Evolutionary conservation across 1,140 invertebrate genomes (phyloP), one percentile per base, ranked within the genome.

Genomic region (Holotrichia oblita): DNA sequence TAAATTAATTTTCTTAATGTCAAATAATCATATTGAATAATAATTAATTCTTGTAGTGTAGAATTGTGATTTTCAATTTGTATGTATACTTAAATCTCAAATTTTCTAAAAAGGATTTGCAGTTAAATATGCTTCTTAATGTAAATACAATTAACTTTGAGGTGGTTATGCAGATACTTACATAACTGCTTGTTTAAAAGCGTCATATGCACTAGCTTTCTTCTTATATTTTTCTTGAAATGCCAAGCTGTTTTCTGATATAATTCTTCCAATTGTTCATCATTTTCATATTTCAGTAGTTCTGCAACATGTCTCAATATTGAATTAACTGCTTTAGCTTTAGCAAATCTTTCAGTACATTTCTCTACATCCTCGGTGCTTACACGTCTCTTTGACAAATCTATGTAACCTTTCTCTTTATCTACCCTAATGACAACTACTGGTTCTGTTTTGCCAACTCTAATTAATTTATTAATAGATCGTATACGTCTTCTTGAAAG

Each of bases 331-430:
- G 98, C 97, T 90, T 99, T 99, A 1, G 98, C 98, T 89, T 99
- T 99, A 0, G 98, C 96, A 89, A 97, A 99, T 85, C 98, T 93
- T 87, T 99, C 98, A 86, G 97, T 99, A 88, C 98, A 99, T 87
- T 99, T 98, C 81, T 98, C 93, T 64, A 99, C 95, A 89, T 99
- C 99, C 89, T 99, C 98, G 2, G 96, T 92, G 8, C 98, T 99
- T 0, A 99, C 99, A 89, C 99, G 93, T 88, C 98, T 92, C 90
- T 99, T 99, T 78, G 98, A 99, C 80, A 99, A 91, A 93, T 99
- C 99, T 87, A 99, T 99, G 85, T 99, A 99, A 84, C 98, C 98
- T 93, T 99, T 99, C 83, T 99, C 97, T 91, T 99, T 98, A 86
- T 99, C 98, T 8, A 99, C 99, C 89, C 99, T 92, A 87, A 99